phyloP scores from a whole-genome alignment of 2,113 vertebrate genomes.

The Meriones unguiculatus region DNA sequence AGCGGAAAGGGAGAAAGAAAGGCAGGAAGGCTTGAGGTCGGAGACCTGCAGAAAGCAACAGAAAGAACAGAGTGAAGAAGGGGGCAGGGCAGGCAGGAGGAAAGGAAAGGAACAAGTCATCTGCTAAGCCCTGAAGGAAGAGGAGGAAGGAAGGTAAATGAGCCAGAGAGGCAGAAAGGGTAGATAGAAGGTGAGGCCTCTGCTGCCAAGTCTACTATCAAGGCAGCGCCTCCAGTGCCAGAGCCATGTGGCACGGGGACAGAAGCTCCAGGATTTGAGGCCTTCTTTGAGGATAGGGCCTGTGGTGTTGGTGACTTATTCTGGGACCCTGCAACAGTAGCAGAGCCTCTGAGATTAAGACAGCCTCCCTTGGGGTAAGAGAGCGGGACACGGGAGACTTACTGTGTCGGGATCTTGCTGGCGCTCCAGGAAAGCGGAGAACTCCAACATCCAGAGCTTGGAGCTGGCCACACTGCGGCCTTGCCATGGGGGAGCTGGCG shows the following conservation, averaged over 20 bases:
- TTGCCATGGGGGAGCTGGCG: slow-evolving; percentile 93
- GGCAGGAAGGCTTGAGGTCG: not conserved
- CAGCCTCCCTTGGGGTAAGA: not conserved
- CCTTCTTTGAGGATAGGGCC: not conserved
- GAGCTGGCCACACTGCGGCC: slow-evolving; percentile 95
- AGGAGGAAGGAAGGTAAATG: not conserved
- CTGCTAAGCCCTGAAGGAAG: not conserved
- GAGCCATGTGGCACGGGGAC: not conserved
- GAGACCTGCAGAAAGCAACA: not conserved
- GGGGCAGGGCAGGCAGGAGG: rapidly evolving
- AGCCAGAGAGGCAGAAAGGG: not conserved
- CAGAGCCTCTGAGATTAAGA: not conserved
- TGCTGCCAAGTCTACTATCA: not conserved
- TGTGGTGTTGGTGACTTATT: not conserved
- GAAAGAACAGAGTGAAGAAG: too few relatives aligned
- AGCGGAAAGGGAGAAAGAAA: not conserved
- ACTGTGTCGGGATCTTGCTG: slow-evolving; percentile 95
- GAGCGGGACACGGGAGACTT: slow-evolving; percentile 76
- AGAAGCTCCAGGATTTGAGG: not conserved
- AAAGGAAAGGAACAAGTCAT: not conserved
- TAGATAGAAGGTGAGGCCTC: not conserved
- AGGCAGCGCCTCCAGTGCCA: not conserved
- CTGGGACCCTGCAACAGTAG: too few relatives aligned
- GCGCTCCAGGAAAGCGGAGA: slow-evolving; percentile 96
- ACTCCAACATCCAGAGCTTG: slow-evolving; percentile 96